Evolutionary conservation across 2,888 invertebrate species (phyloP), one percentile per base, ranked within the genome.

Genomic region (Thyatira batis): DNA sequence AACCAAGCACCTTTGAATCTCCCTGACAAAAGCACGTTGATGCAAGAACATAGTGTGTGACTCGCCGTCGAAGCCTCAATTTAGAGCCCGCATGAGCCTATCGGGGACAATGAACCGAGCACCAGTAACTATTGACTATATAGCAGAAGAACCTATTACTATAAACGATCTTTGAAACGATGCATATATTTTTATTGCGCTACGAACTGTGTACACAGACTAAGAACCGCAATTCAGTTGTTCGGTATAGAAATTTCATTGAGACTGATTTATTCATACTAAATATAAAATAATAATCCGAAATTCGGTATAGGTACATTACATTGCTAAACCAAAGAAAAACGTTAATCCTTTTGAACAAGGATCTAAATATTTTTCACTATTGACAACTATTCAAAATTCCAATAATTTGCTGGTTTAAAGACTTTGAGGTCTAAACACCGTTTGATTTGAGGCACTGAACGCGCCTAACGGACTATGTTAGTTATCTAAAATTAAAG

Each of bases 1-100:
- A 85, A 82, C 80, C 82, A 85, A 82, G 80, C 82, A 85, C 86
- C 85, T 87, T 86, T 86, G 84, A 86, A 86, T 85, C 64, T 77
- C 72, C 62, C 76, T 80, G 82, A 88, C 87, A 89, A 89, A 88
- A 86, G 87, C 87, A 83, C 79, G 83, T 87, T 84, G 78, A 80
- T 81, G 81, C 84, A 80, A 80, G 85, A 84, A 84, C 87, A 85
- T 85, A 83, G 88, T 86, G 82, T 84, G 79, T 74, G 80, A 69
- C 68, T 69, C 73, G 70, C 76, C 75, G 72, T 74, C 78, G 76
- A 75, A 78, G 84, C 79, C 69, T 82, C 86, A 84, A 87, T 89
- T 84, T 82, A 82, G 79, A 79, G 76, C 89, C 88, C 87, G 85
- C 82, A 89, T 87, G 74, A 71, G 78, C 73, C 79, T 82, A 81